Evolutionary conservation across 2,113 vertebrate genomes (phyloP).

Genomic region (Acanthisitta chloris): DNA sequence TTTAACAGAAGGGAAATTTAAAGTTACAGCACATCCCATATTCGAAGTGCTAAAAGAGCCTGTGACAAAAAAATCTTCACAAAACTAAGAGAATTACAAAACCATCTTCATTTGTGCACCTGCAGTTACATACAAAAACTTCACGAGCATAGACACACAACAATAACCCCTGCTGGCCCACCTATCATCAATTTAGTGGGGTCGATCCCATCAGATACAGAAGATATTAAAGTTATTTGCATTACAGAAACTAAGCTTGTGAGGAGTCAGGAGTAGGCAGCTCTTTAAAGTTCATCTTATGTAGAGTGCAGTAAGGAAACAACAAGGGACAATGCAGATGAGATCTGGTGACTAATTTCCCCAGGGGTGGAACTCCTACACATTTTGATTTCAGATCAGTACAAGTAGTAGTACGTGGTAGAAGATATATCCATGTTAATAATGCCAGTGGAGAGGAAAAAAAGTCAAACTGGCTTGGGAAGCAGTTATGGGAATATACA

Average conservation of each 20-base stretch:
- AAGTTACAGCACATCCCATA: neutral
- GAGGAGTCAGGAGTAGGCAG: slow-evolving; percentile 4
- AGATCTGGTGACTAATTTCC: slow-evolving; percentile 39
- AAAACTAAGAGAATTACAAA: neutral
- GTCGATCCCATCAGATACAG: neutral
- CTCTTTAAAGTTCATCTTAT: slow-evolving; percentile 8
- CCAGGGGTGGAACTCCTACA: slow-evolving; percentile 45
- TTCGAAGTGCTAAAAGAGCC: neutral
- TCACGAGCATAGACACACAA: neutral
- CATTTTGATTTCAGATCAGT: slow-evolving; percentile 2
- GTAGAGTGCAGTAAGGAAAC: neutral
- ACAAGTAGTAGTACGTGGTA: neutral
- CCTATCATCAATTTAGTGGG: neutral
- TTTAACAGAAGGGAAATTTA: neutral
- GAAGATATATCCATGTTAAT: neutral
- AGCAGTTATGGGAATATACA: neutral
- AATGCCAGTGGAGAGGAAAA: neutral
- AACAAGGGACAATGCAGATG: slow-evolving; percentile 41
- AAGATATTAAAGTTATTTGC: neutral
- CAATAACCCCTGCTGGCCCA: neutral
- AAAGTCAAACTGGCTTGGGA: neutral
- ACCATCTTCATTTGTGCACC: neutral
- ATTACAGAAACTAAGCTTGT: neutral
- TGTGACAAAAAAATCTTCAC: neutral
- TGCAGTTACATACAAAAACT: neutral